Evolutionary conservation across 2,797 vertebrate genomes (phyloP).

Genomic region (Gymnocypris eckloni): DNA sequence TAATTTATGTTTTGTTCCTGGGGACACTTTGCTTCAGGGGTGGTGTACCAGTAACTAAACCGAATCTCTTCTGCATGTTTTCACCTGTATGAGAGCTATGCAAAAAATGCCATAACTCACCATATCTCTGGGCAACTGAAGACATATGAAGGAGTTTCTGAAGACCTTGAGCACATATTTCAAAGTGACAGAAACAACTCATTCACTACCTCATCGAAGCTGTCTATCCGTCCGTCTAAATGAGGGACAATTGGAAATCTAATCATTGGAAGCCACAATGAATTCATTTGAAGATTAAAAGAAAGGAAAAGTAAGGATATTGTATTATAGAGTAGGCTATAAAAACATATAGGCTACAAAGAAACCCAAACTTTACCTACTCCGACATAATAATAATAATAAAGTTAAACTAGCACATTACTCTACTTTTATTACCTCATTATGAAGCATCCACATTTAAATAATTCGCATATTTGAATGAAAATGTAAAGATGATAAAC

Average conservation of each 20-base stretch:
- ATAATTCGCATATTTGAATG: neutral
- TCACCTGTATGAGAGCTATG: slow-evolving; percentile 79
- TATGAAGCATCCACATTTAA: neutral
- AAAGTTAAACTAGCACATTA: neutral
- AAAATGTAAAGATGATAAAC: neutral
- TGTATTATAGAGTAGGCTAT: neutral
- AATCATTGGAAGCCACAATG: slow-evolving; percentile 27
- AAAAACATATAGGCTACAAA: neutral
- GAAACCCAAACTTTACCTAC: neutral
- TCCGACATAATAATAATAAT: neutral
- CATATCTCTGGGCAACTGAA: slow-evolving; percentile 58
- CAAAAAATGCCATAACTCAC: slow-evolving; percentile 74
- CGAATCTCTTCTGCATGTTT: slow-evolving; percentile 72
- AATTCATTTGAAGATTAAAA: slow-evolving; percentile 45
- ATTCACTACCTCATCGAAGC: slow-evolving; percentile 53
- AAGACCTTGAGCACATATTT: slow-evolving; percentile 56
- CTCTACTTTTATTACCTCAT: neutral
- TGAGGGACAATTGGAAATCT: slow-evolving; percentile 46
- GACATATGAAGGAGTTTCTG: slow-evolving; percentile 53
- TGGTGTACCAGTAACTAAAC: slow-evolving; percentile 70
- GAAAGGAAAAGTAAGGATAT: slow-evolving; percentile 28
- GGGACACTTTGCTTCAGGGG: slow-evolving; percentile 76
- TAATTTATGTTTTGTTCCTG: slow-evolving; percentile 72
- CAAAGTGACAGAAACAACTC: slow-evolving; percentile 54
- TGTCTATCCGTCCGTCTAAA: slow-evolving; percentile 40